phyloP scores from a whole-genome alignment of 2,797 vertebrate species.

The Sebastes nivosus region DNA sequence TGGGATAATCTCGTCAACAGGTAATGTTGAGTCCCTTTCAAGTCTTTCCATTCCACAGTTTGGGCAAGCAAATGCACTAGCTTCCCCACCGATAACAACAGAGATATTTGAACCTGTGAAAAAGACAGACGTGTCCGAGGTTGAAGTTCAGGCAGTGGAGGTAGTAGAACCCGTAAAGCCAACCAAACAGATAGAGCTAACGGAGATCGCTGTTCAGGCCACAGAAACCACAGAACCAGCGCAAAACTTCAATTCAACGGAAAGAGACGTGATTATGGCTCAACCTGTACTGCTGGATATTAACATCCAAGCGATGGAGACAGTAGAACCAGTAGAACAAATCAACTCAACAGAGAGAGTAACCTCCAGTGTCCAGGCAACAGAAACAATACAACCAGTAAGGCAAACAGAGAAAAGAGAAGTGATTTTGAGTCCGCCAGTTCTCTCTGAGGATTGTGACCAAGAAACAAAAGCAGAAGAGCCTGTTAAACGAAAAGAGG shows the following conservation, averaged over 20 bases:
- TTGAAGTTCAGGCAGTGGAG: constrained; percentile 26
- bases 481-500: constrained; percentile 33
- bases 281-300: constrained; percentile 9
- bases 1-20: constrained; percentile 48
- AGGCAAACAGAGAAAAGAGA: constrained; percentile 13
- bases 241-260: not conserved
- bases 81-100: not conserved
- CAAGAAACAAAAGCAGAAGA: constrained; percentile 2
- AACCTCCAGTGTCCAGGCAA: constrained; percentile 12
- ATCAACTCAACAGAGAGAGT: constrained; percentile 7
- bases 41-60: constrained; percentile 66
- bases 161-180: constrained; percentile 10
- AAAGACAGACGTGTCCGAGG: constrained; percentile 4
- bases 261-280: not conserved
- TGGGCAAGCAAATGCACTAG: constrained; percentile 33
- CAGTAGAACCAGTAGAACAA: constrained; percentile 14
- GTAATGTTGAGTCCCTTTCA: constrained; percentile 53
- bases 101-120: constrained; percentile 7
- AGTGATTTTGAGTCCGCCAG: not conserved
- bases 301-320: constrained; percentile 12
- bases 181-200: constrained; percentile 18
- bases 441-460: not conserved
- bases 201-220: constrained; percentile 25
- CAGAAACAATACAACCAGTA: constrained; percentile 10
- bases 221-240: constrained; percentile 32